phyloP scores from a whole-genome alignment of 1,140 invertebrate species.

The Diorhabda elongata region DNA sequence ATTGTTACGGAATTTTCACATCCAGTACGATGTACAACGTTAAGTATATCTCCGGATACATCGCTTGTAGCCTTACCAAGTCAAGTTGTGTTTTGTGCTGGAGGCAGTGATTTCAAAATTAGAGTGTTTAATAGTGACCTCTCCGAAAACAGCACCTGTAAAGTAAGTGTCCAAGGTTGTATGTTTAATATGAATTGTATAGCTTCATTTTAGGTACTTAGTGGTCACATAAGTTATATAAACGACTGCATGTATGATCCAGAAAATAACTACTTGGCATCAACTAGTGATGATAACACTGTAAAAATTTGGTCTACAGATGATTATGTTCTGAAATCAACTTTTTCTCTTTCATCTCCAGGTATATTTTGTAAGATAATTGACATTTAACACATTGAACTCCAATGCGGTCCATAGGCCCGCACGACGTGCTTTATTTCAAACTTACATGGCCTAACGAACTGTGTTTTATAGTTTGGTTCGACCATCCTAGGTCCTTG shows the following conservation, averaged over 20 bases:
- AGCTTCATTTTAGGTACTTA: constrained; percentile 49
- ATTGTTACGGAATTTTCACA: constrained; percentile 50
- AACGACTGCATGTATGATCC: constrained; percentile 68
- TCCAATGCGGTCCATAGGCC: too few species aligned
- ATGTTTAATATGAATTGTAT: constrained; percentile 8
- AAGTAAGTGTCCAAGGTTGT: constrained; percentile 40
- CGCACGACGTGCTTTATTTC: too few species aligned
- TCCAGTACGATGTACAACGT: constrained; percentile 50
- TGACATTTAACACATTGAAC: background rate
- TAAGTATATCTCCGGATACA: constrained; percentile 61
- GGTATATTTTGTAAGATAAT: constrained; percentile 40
- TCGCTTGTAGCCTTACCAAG: constrained; percentile 58
- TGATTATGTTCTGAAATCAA: constrained; percentile 52
- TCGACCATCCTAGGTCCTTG: too few species aligned
- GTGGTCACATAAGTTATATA: constrained; percentile 66
- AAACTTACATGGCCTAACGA: too few species aligned
- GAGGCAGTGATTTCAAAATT: constrained; percentile 56
- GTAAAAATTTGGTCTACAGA: constrained; percentile 65
- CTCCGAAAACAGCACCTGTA: constrained; percentile 48
- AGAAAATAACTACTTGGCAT: constrained; percentile 64
- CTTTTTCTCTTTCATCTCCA: constrained; percentile 64
- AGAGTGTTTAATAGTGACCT: constrained; percentile 56
- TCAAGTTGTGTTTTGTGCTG: constrained; percentile 55
- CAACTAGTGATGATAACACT: constrained; percentile 72
- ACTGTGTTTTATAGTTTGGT: too few species aligned